Evolutionary conservation across 1,140 invertebrate genomes (phyloP).

Genomic region (Theocolax elegans): DNA sequence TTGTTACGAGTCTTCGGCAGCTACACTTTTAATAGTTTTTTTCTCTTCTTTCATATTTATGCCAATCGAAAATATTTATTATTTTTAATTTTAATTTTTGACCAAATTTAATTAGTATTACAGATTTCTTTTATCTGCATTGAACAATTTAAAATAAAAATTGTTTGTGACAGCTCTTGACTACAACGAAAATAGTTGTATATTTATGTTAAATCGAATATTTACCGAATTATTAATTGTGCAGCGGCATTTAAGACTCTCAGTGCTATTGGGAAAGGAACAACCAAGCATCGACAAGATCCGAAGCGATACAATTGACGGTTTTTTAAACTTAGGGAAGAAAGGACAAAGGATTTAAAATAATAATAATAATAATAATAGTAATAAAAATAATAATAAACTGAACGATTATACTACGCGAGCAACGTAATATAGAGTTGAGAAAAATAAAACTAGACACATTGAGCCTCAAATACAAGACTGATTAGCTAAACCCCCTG

Average conservation of each 20-base stretch:
- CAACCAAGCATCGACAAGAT: conserved; percentile 43
- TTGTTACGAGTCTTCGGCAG: not conserved
- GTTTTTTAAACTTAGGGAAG: conserved; percentile 31
- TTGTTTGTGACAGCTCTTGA: too few relatives aligned
- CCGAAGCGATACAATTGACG: conserved; percentile 41
- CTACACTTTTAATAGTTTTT: conserved; percentile 9
- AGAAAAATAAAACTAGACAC: conserved; percentile 57
- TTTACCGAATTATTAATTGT: not conserved
- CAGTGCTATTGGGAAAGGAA: not conserved
- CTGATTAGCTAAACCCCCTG: conserved; percentile 67
- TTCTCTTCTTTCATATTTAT: too few relatives aligned
- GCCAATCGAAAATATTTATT: too few relatives aligned
- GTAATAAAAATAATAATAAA: too few relatives aligned
- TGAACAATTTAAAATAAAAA: not conserved
- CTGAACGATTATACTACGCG: conserved; percentile 48
- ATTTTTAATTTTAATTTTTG: not conserved
- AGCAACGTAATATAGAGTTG: conserved; percentile 57
- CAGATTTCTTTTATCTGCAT: not conserved
- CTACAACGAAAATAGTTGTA: not conserved
- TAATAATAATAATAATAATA: too few relatives aligned
- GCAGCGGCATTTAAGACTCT: not conserved
- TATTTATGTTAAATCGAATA: too few relatives aligned
- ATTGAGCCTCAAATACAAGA: conserved; percentile 68
- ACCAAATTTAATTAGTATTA: not conserved
- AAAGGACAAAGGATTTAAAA: conserved; percentile 30